phyloP scores from a whole-genome alignment of 1,140 invertebrate species.

The Cotesia glomerata region DNA sequence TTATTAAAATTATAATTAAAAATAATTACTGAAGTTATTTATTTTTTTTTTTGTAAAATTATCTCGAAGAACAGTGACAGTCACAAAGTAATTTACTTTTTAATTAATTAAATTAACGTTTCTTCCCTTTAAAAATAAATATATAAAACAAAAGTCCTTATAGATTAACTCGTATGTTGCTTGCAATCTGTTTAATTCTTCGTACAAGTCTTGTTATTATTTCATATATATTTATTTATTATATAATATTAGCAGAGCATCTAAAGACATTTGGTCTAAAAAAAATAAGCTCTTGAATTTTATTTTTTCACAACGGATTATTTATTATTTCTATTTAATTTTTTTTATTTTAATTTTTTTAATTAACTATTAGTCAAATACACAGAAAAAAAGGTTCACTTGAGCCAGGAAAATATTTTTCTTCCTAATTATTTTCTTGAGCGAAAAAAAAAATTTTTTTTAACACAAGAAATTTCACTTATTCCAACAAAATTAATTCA shows the following conservation, averaged over 20 bases:
- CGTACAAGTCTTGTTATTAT: conserved; percentile 56
- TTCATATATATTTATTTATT: too few species aligned
- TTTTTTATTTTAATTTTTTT: background rate
- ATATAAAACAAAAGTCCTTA: conserved; percentile 30
- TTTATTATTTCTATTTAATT: conserved; percentile 9
- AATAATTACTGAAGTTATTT: background rate
- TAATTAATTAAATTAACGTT: conserved; percentile 8
- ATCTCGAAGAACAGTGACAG: conserved; percentile 24
- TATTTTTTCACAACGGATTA: background rate
- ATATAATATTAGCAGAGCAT: conserved; percentile 49
- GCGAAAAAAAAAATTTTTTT: too few species aligned
- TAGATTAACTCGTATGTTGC: conserved; percentile 63
- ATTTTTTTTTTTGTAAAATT: background rate
- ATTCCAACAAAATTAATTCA: too few species aligned
- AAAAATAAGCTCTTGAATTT: conserved; percentile 24
- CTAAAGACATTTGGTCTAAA: conserved; percentile 55
- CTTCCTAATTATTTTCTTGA: too few species aligned
- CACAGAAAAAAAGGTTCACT: too few species aligned
- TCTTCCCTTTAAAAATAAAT: conserved; percentile 17
- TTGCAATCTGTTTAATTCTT: conserved; percentile 61
- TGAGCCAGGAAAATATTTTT: too few species aligned
- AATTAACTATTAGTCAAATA: too few species aligned
- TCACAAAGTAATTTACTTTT: conserved; percentile 10
- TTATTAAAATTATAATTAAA: background rate
- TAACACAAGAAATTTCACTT: too few species aligned